Evolutionary conservation across 2,888 invertebrate species (phyloP).

Genomic region (Sycophila texana): DNA sequence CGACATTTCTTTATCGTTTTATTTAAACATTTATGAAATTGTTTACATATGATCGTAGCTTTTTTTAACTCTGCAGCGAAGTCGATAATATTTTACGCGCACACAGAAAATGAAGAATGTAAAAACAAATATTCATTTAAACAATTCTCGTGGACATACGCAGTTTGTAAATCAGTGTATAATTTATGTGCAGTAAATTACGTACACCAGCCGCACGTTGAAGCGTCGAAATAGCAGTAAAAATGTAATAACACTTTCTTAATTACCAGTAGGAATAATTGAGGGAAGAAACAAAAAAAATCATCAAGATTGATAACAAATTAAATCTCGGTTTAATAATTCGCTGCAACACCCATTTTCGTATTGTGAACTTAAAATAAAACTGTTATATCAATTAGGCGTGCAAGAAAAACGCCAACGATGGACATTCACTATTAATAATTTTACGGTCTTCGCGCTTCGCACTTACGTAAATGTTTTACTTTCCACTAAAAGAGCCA

Average conservation of each 20-base stretch:
- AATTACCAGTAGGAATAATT: background rate
- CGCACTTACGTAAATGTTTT: slow-evolving; percentile 5
- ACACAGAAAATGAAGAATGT: no score
- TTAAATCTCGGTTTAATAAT: background rate
- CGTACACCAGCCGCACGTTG: background rate
- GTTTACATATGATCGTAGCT: no score
- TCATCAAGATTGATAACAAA: background rate
- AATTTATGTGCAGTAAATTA: slow-evolving; percentile 13
- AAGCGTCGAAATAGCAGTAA: no score
- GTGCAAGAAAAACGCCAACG: background rate
- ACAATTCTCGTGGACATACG: background rate
- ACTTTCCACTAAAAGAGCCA: slow-evolving; percentile 8
- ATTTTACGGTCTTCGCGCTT: background rate
- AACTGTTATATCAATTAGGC: background rate
- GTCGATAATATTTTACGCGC: no score
- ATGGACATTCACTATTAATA: background rate
- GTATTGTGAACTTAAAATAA: no score
- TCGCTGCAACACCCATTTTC: no score
- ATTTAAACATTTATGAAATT: no score
- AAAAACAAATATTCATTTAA: slow-evolving; percentile 6
- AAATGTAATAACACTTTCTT: background rate
- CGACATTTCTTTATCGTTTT: no score
- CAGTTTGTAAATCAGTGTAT: background rate
- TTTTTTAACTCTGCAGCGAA: no score
- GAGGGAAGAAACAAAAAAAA: no score